Conservation (phyloP, 2,113 vertebrate genomes). For the Antigone vipio region DNA sequence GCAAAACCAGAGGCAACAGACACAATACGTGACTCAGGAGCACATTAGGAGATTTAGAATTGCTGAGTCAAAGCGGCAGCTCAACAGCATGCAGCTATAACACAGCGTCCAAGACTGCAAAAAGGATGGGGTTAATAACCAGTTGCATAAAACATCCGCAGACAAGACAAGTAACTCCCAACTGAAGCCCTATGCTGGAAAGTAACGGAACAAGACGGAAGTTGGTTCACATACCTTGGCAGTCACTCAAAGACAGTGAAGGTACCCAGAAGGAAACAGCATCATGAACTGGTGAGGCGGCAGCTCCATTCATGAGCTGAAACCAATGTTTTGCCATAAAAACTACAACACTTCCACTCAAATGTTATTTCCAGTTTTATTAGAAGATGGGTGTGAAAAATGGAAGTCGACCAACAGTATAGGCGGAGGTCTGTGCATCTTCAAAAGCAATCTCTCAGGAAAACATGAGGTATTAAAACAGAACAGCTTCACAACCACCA, state of each 20-base stretch:
- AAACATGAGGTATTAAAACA: background rate
- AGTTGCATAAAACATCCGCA: background rate
- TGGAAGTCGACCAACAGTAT: background rate
- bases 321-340: background rate
- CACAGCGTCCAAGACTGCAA: background rate
- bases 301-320: background rate
- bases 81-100: background rate
- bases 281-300: background rate
- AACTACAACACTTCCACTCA: background rate
- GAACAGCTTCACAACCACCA: background rate
- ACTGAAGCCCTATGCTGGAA: background rate
- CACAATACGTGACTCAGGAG: background rate
- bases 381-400: conserved; percentile 1
- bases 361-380: background rate
- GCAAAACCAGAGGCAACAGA: background rate
- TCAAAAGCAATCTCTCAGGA: background rate
- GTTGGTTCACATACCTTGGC: background rate
- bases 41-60: background rate
- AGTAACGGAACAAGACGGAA: background rate
- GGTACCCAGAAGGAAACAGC: background rate
- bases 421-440: background rate
- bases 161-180: background rate
- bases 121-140: background rate
- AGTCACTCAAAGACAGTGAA: background rate
- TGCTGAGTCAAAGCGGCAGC: background rate